A percentile compares a stretch with the other conserved stretches of the same genome.
Evolutionary conservation across 1,140 invertebrate species (phyloP).

Genomic region (Cherax quadricarinatus): DNA sequence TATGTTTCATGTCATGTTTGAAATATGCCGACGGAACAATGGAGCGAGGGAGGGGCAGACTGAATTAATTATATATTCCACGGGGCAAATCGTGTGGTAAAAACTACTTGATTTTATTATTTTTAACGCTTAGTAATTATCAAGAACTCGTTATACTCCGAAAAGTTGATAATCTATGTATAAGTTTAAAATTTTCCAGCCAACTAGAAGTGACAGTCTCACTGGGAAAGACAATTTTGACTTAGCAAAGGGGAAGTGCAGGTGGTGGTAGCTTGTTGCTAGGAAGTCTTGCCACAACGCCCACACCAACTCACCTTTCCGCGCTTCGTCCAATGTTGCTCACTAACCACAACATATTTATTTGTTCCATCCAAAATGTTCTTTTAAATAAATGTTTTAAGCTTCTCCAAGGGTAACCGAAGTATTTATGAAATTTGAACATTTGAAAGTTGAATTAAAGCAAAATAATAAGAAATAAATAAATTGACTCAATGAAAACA

Average conservation of each 20-base stretch:
- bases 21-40: slow-evolving; percentile 1
- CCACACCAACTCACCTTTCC: not conserved
- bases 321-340: not conserved
- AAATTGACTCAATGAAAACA: not conserved
- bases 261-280: not conserved
- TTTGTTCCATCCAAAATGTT: too few relatives aligned
- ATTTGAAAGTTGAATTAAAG: too few relatives aligned
- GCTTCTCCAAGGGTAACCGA: too few relatives aligned
- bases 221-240: too few relatives aligned
- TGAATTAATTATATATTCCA: not conserved
- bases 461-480: too few relatives aligned
- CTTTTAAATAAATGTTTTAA: too few relatives aligned
- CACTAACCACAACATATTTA: not conserved
- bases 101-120: too few relatives aligned
- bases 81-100: not conserved
- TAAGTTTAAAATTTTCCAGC: not conserved
- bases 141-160: not conserved
- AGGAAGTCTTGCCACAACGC: not conserved
- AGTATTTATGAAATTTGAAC: not conserved
- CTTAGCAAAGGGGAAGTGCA: not conserved
- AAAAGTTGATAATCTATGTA: not conserved
- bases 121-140: too few relatives aligned
- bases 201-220: not conserved
- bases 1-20: not conserved
- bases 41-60: not conserved